Base-by-base conservation (phyloP, 1,140 invertebrate genomes). In the Tyrophagus putrescentiae region DNA sequence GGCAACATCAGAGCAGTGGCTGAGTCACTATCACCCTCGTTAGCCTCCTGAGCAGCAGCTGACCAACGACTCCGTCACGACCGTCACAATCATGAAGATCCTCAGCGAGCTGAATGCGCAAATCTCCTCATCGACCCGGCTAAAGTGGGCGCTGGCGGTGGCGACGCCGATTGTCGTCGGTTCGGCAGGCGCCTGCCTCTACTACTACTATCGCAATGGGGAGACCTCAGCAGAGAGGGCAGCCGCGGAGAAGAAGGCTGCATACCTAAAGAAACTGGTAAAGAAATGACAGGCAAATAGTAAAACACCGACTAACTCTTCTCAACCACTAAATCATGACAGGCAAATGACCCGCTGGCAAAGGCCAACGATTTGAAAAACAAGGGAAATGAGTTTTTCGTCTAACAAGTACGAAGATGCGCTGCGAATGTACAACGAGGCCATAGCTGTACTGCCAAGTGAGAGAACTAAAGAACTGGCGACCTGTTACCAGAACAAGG, bases 401-500 rank as follows among this genome's bases (percentile, higher is more conserved):
- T 84, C 70, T 80, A 76, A 57, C 31, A 84, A 88, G 69, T 96
- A 83, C 70, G 82, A 88, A 64, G 82, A 89, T 68, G 92, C 93
- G 11, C 87, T 95, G 54, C 73, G 76, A 44, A 79, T 81, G 62
- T 97, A 97, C 68, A 85, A 87, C 64, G 79, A 84, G 73, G 92
- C 91, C 0, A 93, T 96, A 61, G 78, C 83, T 64, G 75, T 81
- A 11, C 94, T 89, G 70, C 87, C 89, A 1, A 67, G 73, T 9
- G 81, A 85, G 39, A 79, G 84, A 65, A 75, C 73, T 31, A 76
- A 79, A 3, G 84, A 87, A 64, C 71, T 95, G 42, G 82, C 91
- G 4, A 91, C 85, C 13, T 92, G 89, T 71, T 94, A 93, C 73
- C 92, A 96, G 72, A 97, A 97, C 69, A 80, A 90, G 69, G 93